phyloP scores from a whole-genome alignment of 2,888 invertebrate species.

The Trisateles emortualis region DNA sequence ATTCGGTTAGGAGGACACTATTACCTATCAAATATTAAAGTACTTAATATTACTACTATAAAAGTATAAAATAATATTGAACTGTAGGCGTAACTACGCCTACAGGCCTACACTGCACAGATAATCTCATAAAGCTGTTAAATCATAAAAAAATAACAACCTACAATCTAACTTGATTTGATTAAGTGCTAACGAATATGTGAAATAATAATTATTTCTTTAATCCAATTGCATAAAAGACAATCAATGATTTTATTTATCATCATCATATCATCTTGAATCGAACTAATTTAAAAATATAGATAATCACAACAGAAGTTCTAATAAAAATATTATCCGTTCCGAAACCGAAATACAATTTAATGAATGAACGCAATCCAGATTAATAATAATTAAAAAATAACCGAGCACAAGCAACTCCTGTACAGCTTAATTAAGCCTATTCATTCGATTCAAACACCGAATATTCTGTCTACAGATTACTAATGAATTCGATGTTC shows the following conservation, averaged over 20 bases:
- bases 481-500: constrained; percentile 20
- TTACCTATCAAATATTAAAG: too few species aligned
- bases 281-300: too few species aligned
- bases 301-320: background rate
- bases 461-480: too few species aligned
- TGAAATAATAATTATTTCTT: background rate
- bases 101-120: too few species aligned
- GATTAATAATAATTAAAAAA: constrained; percentile 31
- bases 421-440: constrained; percentile 38
- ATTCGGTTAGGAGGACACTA: too few species aligned
- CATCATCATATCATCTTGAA: too few species aligned
- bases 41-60: too few species aligned
- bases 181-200: background rate
- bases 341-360: constrained; percentile 13
- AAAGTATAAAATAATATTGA: too few species aligned
- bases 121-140: too few species aligned
- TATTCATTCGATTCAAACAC: constrained; percentile 33
- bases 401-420: constrained; percentile 12
- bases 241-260: too few species aligned
- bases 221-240: background rate
- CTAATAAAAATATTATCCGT: background rate
- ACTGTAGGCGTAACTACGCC: too few species aligned
- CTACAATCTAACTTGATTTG: background rate
- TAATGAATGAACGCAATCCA: constrained; percentile 20
- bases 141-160: background rate